Evolutionary conservation across 30 jellyfish, hydroid and myxozoan genomes (phyloP).

Genomic region (Aurelia sp.): DNA sequence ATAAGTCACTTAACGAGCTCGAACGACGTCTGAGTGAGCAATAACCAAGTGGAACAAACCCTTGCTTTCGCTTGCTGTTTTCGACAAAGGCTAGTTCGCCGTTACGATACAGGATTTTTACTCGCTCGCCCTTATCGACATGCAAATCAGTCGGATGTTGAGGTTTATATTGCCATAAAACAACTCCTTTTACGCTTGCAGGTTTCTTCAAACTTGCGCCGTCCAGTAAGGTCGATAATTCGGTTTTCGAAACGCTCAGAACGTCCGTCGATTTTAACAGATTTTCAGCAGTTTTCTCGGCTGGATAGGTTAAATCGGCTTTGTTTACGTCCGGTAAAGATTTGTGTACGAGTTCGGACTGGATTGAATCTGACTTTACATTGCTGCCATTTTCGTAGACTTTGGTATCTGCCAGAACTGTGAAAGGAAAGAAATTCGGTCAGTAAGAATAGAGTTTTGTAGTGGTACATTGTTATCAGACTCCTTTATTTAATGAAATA

Average conservation of each 20-base stretch:
- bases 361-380: constrained; percentile 2
- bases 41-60: constrained; percentile 62
- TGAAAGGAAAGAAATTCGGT: background rate
- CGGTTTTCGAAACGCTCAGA: constrained; percentile 38
- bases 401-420: constrained; percentile 12
- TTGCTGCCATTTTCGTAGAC: no score
- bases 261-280: no score
- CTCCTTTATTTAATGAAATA: no score
- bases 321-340: background rate
- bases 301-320: background rate
- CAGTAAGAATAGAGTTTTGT: no score
- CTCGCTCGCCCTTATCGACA: constrained; percentile 70
- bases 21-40: constrained; percentile 59
- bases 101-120: constrained; percentile 51
- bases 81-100: constrained; percentile 79
- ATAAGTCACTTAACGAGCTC: constrained; percentile 47
- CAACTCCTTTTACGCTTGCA: constrained; percentile 61
- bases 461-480: no score
- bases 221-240: constrained; percentile 47
- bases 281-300: background rate
- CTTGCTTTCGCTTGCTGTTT: constrained; percentile 48
- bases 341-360: background rate
- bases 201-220: constrained; percentile 65
- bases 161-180: constrained; percentile 64
- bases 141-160: constrained; percentile 69